Evolutionary conservation across 2,797 vertebrate genomes (phyloP), one percentile per base, ranked within the genome.

Genomic region (Phalloptychus januarius): DNA sequence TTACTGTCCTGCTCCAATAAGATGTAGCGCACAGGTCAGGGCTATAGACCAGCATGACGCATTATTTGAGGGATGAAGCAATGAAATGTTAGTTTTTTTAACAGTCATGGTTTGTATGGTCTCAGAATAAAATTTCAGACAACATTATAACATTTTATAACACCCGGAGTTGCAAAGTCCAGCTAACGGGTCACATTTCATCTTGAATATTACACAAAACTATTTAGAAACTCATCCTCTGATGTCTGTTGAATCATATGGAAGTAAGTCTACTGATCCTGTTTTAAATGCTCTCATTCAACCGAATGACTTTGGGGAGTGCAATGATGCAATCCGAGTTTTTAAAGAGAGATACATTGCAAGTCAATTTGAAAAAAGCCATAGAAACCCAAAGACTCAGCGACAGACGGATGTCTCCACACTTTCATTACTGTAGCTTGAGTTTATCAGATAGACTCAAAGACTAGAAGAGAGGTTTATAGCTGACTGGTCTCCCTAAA

Each of bases 371-470:
- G 56, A 73, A 73, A 63, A 69, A 72, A 52, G 73, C 72, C 67
- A 20, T 79, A 76, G 85, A 86, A 86, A 89, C 76, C 25, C 65
- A 88, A 84, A 83, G 84, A 87, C 87, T 87, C 33, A 15, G 80
- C 83, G 33, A 40, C 63, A 85, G 36, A 67, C 20, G 25, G 20
- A 90, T 89, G 87, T 84, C 90, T 90, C 84, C 71, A 52, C 81
- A 88, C 78, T 76, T 89, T 85, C 56, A 78, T 86, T 88, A 85
- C 70, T 63, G 76, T 90, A 88, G 90, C 85, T 81, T 88, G 85
- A 87, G 77, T 82, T 84, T 76, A 71, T 80, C 81, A 83, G 73
- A 74, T 76, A 85, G 73, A 72, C 77, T 61, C 71, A 82, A 75
- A n/a, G n/a, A n/a, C n/a, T n/a, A n/a, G n/a, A n/a, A n/a, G n/a